A percentile compares a stretch with the other conserved stretches of the same genome.
phyloP scores from a whole-genome alignment of 2,113 vertebrate species.

The Alexandromys fortis region DNA sequence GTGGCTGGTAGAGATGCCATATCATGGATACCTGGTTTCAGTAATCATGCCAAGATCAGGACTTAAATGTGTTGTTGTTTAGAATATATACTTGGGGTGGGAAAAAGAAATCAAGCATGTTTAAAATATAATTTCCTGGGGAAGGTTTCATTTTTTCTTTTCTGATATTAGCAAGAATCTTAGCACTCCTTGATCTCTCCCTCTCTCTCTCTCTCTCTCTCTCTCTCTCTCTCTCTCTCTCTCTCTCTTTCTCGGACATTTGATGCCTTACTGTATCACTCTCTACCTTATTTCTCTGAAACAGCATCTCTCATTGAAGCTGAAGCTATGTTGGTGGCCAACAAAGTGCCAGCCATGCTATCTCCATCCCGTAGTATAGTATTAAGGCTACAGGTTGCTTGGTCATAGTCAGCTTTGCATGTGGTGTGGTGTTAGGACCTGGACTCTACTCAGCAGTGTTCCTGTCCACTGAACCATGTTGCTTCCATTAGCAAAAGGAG shows the following conservation, averaged over 20 bases:
- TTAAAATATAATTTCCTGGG: not conserved
- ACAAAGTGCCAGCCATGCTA: not conserved
- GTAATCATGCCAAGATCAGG: not conserved
- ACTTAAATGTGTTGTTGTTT: not conserved
- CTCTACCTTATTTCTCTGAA: not conserved
- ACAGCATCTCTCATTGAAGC: not conserved
- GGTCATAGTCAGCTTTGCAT: not conserved
- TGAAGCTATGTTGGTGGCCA: not conserved
- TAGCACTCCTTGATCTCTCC: not conserved
- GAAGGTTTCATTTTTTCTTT: slow-evolving; percentile 13
- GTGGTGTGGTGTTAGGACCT: not conserved
- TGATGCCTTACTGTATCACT: not conserved
- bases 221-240: not conserved
- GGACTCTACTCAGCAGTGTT: not conserved
- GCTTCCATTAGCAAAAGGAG: not conserved
- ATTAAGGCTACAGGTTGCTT: not conserved
- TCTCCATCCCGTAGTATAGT: not conserved
- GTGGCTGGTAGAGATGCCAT: not conserved
- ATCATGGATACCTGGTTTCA: not conserved
- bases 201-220: not conserved
- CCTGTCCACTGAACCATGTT: not conserved
- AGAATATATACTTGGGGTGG: not conserved
- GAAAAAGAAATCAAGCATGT: not conserved
- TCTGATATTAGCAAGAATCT: not conserved
- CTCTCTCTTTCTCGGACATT: not conserved